Conservation (phyloP, 2,888 invertebrate species). For the Steromphala cineraria region DNA sequence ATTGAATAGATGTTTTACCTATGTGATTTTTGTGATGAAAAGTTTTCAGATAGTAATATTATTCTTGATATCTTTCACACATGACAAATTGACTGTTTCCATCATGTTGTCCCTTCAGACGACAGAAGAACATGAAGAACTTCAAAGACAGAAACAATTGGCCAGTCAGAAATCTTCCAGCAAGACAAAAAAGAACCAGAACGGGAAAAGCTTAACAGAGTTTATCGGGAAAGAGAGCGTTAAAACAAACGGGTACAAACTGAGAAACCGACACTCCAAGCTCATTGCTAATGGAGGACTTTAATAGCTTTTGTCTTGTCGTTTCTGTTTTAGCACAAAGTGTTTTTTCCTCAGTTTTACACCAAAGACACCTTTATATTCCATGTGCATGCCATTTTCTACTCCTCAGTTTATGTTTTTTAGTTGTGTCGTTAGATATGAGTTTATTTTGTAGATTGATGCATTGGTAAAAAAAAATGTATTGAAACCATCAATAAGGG, state of each 20-base stretch:
- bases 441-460: too few species aligned
- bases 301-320: background rate
- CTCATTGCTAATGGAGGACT: background rate
- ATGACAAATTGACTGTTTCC: background rate
- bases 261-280: background rate
- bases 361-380: background rate
- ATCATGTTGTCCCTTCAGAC: background rate
- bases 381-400: too few species aligned
- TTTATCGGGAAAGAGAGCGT: background rate
- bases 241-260: background rate
- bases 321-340: background rate
- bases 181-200: background rate
- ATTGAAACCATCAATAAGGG: too few species aligned
- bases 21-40: too few species aligned
- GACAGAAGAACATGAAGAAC: background rate
- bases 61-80: background rate
- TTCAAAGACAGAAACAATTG: background rate
- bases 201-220: background rate
- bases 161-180: background rate
- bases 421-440: too few species aligned
- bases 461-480: too few species aligned
- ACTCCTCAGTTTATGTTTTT: too few species aligned
- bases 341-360: background rate
- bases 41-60: too few species aligned
- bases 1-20: too few species aligned